phyloP scores from a whole-genome alignment of 2,113 vertebrate species.

The Clinocottus analis region DNA sequence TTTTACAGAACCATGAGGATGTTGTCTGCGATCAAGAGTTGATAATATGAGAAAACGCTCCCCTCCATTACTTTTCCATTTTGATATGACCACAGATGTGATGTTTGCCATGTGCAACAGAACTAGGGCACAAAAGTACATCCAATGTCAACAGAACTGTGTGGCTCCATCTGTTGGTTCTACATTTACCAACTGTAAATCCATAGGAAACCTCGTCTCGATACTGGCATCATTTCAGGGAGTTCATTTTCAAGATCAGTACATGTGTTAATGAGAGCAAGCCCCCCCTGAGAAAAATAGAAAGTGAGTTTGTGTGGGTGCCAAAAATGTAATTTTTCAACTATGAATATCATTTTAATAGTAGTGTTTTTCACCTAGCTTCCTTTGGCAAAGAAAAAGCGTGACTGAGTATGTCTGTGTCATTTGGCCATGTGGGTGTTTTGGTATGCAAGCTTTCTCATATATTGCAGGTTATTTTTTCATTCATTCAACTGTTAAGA shows the following conservation, averaged over 20 bases:
- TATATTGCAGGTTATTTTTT: slow-evolving; percentile 60
- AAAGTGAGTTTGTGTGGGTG: slow-evolving; percentile 45
- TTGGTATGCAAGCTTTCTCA: slow-evolving; percentile 52
- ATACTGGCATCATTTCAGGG: slow-evolving; percentile 48
- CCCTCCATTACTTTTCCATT: slow-evolving; percentile 42
- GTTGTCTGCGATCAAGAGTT: slow-evolving; percentile 45
- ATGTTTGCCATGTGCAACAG: slow-evolving; percentile 15
- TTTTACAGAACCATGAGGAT: slow-evolving; percentile 36
- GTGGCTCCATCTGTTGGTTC: slow-evolving; percentile 6
- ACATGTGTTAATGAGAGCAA: slow-evolving; percentile 50
- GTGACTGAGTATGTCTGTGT: slow-evolving; percentile 55
- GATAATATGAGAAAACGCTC: slow-evolving; percentile 59
- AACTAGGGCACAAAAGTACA: slow-evolving; percentile 4
- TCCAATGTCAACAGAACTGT: slow-evolving; percentile 15
- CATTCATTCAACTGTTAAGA: slow-evolving; percentile 51
- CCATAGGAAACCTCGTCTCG: neutral
- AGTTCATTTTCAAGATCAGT: slow-evolving; percentile 55
- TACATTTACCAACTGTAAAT: neutral
- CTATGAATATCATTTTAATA: slow-evolving; percentile 63
- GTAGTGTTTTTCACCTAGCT: slow-evolving; percentile 58
- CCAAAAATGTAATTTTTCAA: slow-evolving; percentile 57
- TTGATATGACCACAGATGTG: slow-evolving; percentile 52
- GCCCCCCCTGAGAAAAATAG: slow-evolving; percentile 41
- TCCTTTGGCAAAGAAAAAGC: slow-evolving; percentile 58
- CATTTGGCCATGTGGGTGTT: slow-evolving; percentile 67